phyloP scores from a whole-genome alignment of 2,113 vertebrate genomes.

The Plecotus auritus region DNA sequence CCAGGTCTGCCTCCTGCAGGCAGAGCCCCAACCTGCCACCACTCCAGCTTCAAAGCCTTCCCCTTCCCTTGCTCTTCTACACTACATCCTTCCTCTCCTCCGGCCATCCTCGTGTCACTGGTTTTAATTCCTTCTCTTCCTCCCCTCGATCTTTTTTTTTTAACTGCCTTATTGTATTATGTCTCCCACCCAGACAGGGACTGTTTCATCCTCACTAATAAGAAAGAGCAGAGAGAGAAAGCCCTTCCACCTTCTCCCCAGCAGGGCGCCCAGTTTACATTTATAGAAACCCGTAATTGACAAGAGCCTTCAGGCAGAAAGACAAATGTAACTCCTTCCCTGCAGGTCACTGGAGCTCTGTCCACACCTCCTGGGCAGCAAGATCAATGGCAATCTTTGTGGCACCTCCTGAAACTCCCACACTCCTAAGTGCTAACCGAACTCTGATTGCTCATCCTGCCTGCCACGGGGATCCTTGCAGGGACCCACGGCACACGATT shows the following conservation, averaged over 20 bases:
- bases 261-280: neutral
- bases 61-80: neutral
- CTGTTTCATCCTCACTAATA: neutral
- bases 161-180: neutral
- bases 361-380: neutral
- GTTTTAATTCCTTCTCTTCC: neutral
- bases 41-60: neutral
- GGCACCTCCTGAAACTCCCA: neutral
- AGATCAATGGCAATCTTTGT: neutral
- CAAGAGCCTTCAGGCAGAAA: neutral
- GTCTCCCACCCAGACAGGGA: neutral
- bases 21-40: neutral
- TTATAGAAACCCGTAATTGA: neutral
- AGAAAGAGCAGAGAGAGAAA: neutral
- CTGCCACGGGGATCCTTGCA: neutral
- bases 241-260: neutral
- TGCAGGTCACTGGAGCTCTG: neutral
- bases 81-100: neutral
- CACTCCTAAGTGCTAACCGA: neutral
- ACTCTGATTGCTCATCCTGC: neutral
- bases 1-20: neutral
- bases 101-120: neutral
- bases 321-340: neutral
- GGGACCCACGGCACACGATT: neutral
- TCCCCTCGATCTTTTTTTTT: neutral